A percentile compares a stretch with the other conserved stretches of the same genome.
phyloP scores from a whole-genome alignment of 1,140 invertebrate species.

The Aphelinus atriplicis region DNA sequence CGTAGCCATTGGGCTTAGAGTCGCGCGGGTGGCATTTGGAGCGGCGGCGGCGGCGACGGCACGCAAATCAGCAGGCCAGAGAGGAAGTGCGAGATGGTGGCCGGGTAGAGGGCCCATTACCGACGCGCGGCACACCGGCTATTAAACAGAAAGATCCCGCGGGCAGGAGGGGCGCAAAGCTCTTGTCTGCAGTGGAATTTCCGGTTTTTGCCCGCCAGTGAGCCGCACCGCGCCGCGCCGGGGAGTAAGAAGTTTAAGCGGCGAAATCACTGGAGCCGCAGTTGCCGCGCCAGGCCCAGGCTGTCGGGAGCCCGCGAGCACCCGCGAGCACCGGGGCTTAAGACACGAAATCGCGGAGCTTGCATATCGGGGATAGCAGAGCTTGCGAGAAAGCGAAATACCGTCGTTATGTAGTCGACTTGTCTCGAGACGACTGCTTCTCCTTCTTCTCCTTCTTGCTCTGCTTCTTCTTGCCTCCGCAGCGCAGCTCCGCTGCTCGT shows the following conservation, averaged over 20 bases:
- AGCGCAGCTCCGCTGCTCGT: not conserved
- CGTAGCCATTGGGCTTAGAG: conserved; percentile 5
- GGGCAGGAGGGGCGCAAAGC: conserved; percentile 11
- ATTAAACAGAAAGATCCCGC: conserved; percentile 42
- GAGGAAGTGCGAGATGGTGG: not conserved
- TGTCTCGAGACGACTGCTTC: conserved; percentile 10
- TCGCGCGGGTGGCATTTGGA: not conserved
- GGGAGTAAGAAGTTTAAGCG: too few species aligned
- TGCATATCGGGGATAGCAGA: conserved; percentile 16
- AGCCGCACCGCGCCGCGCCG: too few species aligned
- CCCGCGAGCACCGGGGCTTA: conserved; percentile 23
- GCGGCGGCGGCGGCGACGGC: not conserved
- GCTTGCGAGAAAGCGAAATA: conserved; percentile 29
- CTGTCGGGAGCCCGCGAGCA: not conserved
- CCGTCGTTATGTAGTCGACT: conserved; percentile 14
- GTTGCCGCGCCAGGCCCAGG: not conserved
- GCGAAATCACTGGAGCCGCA: not conserved
- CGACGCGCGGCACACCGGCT: conserved; percentile 26
- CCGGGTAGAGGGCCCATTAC: too few species aligned
- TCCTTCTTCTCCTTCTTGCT: not conserved
- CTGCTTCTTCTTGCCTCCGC: not conserved
- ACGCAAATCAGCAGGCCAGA: conserved; percentile 8
- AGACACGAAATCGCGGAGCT: conserved; percentile 34
- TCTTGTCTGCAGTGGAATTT: conserved; percentile 16
- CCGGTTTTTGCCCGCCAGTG: conserved; percentile 17